phyloP scores from a whole-genome alignment of 2,113 vertebrate genomes.

The Muscicapa adusta region DNA sequence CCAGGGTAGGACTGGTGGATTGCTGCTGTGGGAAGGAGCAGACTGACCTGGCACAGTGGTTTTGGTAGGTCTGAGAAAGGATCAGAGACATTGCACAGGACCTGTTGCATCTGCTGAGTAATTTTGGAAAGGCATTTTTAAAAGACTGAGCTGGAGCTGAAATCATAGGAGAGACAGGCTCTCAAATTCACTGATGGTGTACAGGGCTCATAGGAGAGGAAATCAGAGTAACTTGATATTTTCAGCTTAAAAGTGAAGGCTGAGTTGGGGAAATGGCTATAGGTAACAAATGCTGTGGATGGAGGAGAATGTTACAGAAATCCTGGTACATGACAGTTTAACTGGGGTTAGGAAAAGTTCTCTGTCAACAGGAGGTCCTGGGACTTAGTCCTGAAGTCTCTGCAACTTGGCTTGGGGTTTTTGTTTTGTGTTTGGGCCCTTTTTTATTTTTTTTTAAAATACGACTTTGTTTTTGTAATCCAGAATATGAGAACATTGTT shows the following conservation, averaged over 20 bases:
- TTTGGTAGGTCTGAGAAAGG: not conserved
- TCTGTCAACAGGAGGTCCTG: not conserved
- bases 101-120: fast-evolving
- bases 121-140: not conserved
- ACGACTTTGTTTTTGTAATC: not conserved
- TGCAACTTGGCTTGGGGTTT: not conserved
- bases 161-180: fast-evolving
- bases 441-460: too few species aligned
- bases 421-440: not conserved
- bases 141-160: not conserved
- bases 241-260: not conserved
- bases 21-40: not conserved
- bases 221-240: fast-evolving
- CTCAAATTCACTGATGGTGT: not conserved
- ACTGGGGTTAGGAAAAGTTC: not conserved
- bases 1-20: fast-evolving
- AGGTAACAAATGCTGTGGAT: not conserved
- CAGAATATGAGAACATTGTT: not conserved
- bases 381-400: not conserved
- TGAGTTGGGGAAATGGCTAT: not conserved
- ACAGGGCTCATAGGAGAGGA: not conserved
- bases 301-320: not conserved
- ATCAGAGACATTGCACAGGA: not conserved
- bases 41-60: fast-evolving
- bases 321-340: not conserved